Base-by-base conservation (phyloP, 1,140 invertebrate genomes). In the Trachymyrmex cornetzi region DNA sequence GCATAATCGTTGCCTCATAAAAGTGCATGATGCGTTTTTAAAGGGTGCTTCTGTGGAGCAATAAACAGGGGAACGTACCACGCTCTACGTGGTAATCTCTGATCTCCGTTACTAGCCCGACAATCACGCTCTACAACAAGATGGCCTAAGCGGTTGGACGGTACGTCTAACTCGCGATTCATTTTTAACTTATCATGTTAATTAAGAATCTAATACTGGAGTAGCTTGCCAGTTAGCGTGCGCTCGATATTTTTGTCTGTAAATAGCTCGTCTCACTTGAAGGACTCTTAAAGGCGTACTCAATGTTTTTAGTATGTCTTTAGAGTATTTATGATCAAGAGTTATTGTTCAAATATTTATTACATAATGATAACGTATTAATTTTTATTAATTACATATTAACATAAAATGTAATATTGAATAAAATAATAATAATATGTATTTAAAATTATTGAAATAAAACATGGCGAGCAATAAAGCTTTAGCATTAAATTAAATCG, bases 11-110 rank as follows among this genome's bases (percentile, higher is more conserved):
- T 92, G 92, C 81, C 91, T 91, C 94, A 93, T 95, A 95, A 95
- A 95, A 94, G 92, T 92, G 91, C 92, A 88, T 90, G 94, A 95
- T 95, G 93, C 92, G 92, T 93, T 94, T 95, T 95, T 95, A 95
- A 95, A 95, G 93, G 94, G 94, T 94, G 93, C 93, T 95, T 94
- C 89, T 89, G 90, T 92, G 87, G 89, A 92, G 94, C 93, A 93
- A 94, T 94, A 94, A 95, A 95, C 93, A 50, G 55, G 80, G 80
- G 55, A 84, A 61, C 69, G 92, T 87, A 89, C 89, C 90, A 90
- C 34, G 69, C n/a, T 84, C 55, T 50, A 72, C 80, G 80, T 61
- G 24, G 69, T 84, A 84, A 84, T 84, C 80, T 84, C 80, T 57
- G 80, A 84, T 84, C 80, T 84, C 55, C 57, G 67, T 74, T 82